These are phyloP conservation scores for Acrocephalus arundinaceus DNA, from an alignment of 2,113 vertebrate species.

Conservation along the genomic window DNA sequence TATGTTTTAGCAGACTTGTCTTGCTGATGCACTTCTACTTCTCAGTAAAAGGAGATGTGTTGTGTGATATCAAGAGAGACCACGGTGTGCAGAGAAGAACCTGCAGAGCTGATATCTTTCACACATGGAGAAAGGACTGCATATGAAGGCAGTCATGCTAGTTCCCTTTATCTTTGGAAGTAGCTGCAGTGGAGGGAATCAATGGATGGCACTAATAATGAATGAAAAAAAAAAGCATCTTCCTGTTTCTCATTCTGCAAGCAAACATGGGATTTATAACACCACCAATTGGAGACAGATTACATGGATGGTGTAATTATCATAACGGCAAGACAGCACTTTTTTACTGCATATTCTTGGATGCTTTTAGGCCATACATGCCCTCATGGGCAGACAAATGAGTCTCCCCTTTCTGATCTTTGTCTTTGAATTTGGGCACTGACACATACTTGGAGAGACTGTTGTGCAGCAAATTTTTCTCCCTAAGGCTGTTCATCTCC, in stretches of 20 bases:
- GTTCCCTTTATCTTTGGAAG: not conserved
- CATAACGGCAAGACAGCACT: not conserved
- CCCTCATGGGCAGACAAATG: not conserved
- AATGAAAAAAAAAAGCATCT: not conserved
- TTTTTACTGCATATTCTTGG: not conserved
- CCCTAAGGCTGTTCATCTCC: not conserved
- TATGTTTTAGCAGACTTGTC: not conserved
- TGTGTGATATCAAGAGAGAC: not conserved
- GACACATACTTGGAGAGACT: conserved; percentile 26
- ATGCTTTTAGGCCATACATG: not conserved
- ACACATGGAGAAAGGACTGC: not conserved
- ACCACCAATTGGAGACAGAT: not conserved
- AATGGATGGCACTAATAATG: not conserved
- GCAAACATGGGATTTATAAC: not conserved
- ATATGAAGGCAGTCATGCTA: not conserved
- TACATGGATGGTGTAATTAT: not conserved
- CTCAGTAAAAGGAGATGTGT: not conserved
- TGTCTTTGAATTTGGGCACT: conserved; percentile 41
- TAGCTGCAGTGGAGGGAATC: not conserved
- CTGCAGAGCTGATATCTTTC: not conserved
- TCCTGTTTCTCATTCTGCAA: not conserved
- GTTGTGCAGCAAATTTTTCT: conserved; percentile 6
- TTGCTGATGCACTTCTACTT: not conserved
- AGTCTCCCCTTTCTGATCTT: conserved; percentile 29
- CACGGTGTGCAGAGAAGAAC: not conserved